Evolutionary conservation across 2,113 vertebrate genomes (phyloP).

Genomic region (Isichthys henryi): DNA sequence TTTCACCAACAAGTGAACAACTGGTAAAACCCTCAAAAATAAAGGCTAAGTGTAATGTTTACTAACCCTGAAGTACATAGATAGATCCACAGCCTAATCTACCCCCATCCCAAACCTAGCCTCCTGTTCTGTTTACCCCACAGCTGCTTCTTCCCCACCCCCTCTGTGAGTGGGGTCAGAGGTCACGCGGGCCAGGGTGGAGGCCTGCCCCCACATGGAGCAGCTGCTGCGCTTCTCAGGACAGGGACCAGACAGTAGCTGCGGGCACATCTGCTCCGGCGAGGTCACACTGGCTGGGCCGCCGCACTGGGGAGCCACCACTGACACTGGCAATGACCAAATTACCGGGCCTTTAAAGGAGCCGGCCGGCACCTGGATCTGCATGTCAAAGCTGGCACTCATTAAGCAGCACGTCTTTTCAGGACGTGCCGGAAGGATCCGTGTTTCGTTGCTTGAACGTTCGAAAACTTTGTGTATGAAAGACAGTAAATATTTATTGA

Average conservation of each 20-base stretch:
- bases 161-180: slow-evolving; percentile 36
- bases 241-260: slow-evolving; percentile 44
- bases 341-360: slow-evolving; percentile 28
- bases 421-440: neutral
- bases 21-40: neutral
- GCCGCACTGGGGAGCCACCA: slow-evolving; percentile 14
- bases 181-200: slow-evolving; percentile 56
- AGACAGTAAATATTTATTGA: neutral
- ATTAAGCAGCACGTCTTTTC: neutral
- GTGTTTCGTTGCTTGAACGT: neutral
- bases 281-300: slow-evolving; percentile 11
- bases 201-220: slow-evolving; percentile 57
- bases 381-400: neutral
- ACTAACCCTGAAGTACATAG: neutral
- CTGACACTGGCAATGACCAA: slow-evolving; percentile 25
- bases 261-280: slow-evolving; percentile 57
- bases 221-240: slow-evolving; percentile 68
- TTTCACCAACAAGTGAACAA: neutral
- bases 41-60: neutral
- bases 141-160: slow-evolving; percentile 21
- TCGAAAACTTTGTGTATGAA: neutral
- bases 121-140: slow-evolving; percentile 28
- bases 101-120: slow-evolving; percentile 24
- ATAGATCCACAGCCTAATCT: neutral
- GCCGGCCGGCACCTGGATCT: slow-evolving; percentile 28